Conservation (phyloP, 2,113 vertebrate genomes). For the Rousettus leschenaultii region DNA sequence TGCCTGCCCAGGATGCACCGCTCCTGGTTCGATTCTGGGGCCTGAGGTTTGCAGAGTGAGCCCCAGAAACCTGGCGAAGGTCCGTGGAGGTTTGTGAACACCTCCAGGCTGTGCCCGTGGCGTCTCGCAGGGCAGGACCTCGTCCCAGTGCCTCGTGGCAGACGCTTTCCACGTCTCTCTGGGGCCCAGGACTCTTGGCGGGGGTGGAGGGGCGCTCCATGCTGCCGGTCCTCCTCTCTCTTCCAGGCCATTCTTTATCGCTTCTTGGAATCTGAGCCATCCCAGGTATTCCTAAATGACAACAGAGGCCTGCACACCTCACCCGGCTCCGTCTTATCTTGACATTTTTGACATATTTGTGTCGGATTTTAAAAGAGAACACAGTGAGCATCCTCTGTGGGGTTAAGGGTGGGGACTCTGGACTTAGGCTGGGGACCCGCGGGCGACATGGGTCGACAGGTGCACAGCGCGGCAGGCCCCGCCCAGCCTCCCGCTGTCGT, state of each 20-base stretch:
- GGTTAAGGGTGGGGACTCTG: background rate
- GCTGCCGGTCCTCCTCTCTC: background rate
- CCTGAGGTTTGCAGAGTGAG: background rate
- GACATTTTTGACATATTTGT: background rate
- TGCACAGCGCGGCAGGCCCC: too few relatives aligned
- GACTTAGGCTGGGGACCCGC: background rate
- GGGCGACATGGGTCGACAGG: too few relatives aligned
- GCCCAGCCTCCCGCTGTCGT: too few relatives aligned
- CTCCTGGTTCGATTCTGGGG: background rate
- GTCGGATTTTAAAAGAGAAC: background rate
- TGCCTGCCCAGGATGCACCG: background rate
- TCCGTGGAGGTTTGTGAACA: accelerated
- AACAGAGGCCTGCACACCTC: background rate
- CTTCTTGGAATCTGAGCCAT: background rate
- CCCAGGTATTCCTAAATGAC: background rate
- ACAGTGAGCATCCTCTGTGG: accelerated
- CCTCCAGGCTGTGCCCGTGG: background rate
- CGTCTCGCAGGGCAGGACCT: background rate
- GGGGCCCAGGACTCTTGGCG: background rate
- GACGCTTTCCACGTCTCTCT: background rate
- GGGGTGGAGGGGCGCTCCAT: too few relatives aligned
- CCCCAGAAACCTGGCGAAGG: background rate
- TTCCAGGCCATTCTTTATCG: background rate
- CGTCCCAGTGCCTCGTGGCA: background rate
- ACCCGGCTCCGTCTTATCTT: background rate